A percentile compares a stretch with the other conserved stretches of the same genome.
Evolutionary conservation across 2,113 vertebrate genomes (phyloP).

Genomic region (Pituophis catenifer): DNA sequence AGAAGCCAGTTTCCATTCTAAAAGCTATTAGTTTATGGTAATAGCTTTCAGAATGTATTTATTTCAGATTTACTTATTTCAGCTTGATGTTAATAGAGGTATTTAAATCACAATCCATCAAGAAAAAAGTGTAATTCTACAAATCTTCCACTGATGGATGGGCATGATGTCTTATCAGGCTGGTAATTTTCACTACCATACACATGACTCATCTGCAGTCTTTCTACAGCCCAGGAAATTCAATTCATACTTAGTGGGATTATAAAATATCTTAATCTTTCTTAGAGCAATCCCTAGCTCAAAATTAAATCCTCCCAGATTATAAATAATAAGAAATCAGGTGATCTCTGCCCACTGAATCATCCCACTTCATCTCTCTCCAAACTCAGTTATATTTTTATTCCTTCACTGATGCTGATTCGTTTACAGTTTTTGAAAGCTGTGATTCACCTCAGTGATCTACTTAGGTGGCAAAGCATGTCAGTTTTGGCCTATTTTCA

Average conservation of each 20-base stretch:
- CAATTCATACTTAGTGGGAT: conserved; percentile 34
- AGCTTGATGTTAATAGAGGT: not conserved
- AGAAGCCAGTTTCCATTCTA: not conserved
- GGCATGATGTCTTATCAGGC: not conserved
- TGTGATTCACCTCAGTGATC: conserved; percentile 26
- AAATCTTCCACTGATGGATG: not conserved
- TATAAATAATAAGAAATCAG: not conserved
- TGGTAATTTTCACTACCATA: accelerated
- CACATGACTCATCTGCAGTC: accelerated
- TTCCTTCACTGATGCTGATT: not conserved
- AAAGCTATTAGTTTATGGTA: not conserved
- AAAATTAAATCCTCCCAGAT: accelerated
- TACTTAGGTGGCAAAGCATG: conserved; percentile 7
- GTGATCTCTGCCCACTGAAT: conserved; percentile 4
- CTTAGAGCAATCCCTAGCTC: not conserved
- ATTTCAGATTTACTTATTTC: not conserved
- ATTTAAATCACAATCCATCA: accelerated
- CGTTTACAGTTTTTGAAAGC: not conserved
- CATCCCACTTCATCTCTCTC: not conserved
- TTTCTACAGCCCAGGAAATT: accelerated
- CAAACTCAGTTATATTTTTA: conserved; percentile 18
- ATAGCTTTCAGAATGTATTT: not conserved
- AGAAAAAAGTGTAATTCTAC: accelerated
- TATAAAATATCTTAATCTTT: not conserved
- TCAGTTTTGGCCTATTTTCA: conserved; percentile 15